Evolutionary conservation across 2,113 vertebrate species (phyloP).

Genomic region (Hippocampus abdominalis): DNA sequence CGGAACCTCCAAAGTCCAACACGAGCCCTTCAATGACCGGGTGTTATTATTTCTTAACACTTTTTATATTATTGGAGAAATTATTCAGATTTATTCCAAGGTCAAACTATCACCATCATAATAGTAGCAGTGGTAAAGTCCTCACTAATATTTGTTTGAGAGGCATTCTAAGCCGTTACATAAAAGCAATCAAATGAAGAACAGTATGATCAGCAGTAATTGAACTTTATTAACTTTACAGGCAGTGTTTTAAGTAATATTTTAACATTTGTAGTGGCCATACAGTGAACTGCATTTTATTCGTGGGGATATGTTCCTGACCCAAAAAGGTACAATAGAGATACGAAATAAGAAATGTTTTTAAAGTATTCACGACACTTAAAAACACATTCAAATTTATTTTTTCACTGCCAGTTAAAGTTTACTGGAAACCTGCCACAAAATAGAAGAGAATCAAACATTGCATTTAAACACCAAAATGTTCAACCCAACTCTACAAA

Average conservation of each 20-base stretch:
- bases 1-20: not conserved
- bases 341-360: too few species aligned
- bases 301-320: not conserved
- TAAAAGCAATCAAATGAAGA: not conserved
- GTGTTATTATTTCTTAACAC: not conserved
- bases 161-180: not conserved
- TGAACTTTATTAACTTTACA: not conserved
- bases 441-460: not conserved
- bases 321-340: not conserved
- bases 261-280: not conserved
- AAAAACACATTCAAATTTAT: too few species aligned
- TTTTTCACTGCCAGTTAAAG: not conserved
- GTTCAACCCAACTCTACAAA: not conserved
- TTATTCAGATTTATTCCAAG: not conserved
- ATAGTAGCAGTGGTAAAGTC: not conserved
- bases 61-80: not conserved
- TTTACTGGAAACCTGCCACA: not conserved
- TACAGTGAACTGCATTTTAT: not conserved
- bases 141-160: not conserved
- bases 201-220: not conserved
- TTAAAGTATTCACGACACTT: too few species aligned
- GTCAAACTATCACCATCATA: not conserved
- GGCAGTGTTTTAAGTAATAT: not conserved
- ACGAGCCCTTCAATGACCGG: not conserved
- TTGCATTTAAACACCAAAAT: not conserved